Conservation (phyloP, 1,140 invertebrate species). For the Zaprionus gabonicus region DNA sequence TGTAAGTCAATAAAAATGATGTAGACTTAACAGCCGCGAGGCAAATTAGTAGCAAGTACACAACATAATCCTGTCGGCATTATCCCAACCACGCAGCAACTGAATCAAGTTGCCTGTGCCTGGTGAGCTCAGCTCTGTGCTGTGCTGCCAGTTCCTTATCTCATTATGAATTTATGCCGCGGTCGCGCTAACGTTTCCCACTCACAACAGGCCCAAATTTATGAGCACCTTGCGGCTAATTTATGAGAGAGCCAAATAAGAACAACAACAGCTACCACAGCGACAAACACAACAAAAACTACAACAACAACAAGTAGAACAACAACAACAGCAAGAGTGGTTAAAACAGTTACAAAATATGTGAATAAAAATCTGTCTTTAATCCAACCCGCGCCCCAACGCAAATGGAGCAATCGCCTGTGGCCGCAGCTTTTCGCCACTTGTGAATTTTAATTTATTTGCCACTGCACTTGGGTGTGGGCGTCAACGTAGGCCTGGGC, state of each 20-base stretch:
- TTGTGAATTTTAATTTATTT: slow-evolving; percentile 52
- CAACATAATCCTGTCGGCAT: slow-evolving; percentile 37
- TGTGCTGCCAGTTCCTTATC: slow-evolving; percentile 34
- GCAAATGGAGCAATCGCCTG: slow-evolving; percentile 33
- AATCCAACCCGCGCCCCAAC: slow-evolving; percentile 17
- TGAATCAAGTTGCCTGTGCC: neutral
- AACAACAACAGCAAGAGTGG: slow-evolving; percentile 27
- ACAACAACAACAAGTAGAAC: slow-evolving; percentile 29
- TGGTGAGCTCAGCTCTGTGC: neutral
- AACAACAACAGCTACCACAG: slow-evolving; percentile 1
- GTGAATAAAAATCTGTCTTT: slow-evolving; percentile 29
- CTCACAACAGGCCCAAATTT: slow-evolving; percentile 52
- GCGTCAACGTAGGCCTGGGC: no score
- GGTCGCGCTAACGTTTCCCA: slow-evolving; percentile 36
- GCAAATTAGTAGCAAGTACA: slow-evolving; percentile 22
- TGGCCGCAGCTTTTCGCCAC: slow-evolving; percentile 36
- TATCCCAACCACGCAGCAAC: slow-evolving; percentile 32
- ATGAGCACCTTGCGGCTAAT: slow-evolving; percentile 64
- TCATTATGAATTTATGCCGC: slow-evolving; percentile 48
- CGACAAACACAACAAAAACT: slow-evolving; percentile 13
- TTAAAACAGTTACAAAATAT: slow-evolving; percentile 13
- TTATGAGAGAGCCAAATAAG: slow-evolving; percentile 60
- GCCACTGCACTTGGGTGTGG: slow-evolving; percentile 9
- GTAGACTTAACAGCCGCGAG: slow-evolving; percentile 22
- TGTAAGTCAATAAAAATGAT: slow-evolving; percentile 40